A percentile compares a stretch with the other conserved stretches of the same genome.
Evolutionary conservation across 1,140 invertebrate genomes (phyloP).

Genomic region (Elysia chlorotica): DNA sequence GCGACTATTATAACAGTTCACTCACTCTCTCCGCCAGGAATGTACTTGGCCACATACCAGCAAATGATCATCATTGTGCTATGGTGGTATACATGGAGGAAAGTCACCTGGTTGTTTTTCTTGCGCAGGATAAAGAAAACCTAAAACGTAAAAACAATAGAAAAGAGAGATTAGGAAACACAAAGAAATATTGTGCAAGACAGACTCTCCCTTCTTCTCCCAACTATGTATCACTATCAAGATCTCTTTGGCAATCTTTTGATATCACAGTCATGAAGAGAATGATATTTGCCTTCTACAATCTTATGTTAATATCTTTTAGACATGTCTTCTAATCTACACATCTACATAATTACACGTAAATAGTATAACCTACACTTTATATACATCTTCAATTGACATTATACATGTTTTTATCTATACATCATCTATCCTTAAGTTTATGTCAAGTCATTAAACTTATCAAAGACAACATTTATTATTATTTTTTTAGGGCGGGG

Average conservation of each 20-base stretch:
- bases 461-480: background rate
- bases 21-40: conserved; percentile 78
- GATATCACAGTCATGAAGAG: background rate
- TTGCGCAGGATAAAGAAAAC: conserved; percentile 86
- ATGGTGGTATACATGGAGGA: conserved; percentile 88
- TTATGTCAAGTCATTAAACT: background rate
- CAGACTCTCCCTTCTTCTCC: no score
- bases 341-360: no score
- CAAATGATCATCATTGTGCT: conserved; percentile 69
- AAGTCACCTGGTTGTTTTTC: conserved; percentile 80
- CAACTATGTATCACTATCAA: background rate
- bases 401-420: background rate
- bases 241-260: background rate
- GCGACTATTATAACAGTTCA: no score
- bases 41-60: conserved; percentile 96
- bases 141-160: conserved; percentile 22
- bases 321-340: no score
- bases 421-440: no score
- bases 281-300: background rate
- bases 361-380: no score
- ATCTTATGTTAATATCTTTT: background rate
- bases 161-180: background rate
- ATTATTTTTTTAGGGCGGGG: background rate
- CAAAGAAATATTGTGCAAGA: no score
- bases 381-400: no score